Base-by-base conservation (phyloP, 2,113 vertebrate species). In the Platanista minor region DNA sequence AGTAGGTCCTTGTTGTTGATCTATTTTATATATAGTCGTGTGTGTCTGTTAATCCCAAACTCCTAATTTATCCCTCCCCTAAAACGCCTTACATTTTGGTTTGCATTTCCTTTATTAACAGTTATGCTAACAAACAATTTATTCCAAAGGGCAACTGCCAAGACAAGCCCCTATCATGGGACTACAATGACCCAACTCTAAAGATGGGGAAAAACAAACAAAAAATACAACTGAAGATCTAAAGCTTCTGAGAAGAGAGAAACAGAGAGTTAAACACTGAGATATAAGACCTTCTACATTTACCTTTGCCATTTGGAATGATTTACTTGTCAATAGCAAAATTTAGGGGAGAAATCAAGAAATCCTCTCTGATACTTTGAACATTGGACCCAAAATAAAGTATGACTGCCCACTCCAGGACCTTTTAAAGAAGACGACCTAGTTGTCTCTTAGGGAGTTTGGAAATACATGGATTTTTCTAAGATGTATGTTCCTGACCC, bases 91-190 rank as follows among this genome's bases (percentile, higher is more conserved):
- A 57, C 29, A 75, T 95, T 95, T 96, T 84, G 83, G 62, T 49
- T 90, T 90, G 20, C 23, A 75, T 72, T 95, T 92, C 18, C 29
- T 92, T 78, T 90, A 94, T 86, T 95, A 96, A 83, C 57, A 57
- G 31, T 77, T 77, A 85, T 69, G 57, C 54, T 39, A 83, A 94
- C 12, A 88, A 62, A 59, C 25, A 71, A 84, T 94, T 89, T 96
- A 80, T 82, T 83, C 49, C 87, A 90, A 90, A 93, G 83, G 33
- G 12, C 36, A 41, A 39, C n/a, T 77, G 64, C 69, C 75, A 23
- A 72, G 83, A 46, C 8, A 80, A 80, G 36, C n/a, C n/a, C 13
- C 36, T 39, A 66, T n/a, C 8, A n/a, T 27, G 25, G 59, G 74
- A 83, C 66, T 82, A 36, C 8, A 52, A 43, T 67, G 21, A 72